Evolutionary conservation across 2,888 invertebrate genomes (phyloP).

Genomic region (Blera fallax): DNA sequence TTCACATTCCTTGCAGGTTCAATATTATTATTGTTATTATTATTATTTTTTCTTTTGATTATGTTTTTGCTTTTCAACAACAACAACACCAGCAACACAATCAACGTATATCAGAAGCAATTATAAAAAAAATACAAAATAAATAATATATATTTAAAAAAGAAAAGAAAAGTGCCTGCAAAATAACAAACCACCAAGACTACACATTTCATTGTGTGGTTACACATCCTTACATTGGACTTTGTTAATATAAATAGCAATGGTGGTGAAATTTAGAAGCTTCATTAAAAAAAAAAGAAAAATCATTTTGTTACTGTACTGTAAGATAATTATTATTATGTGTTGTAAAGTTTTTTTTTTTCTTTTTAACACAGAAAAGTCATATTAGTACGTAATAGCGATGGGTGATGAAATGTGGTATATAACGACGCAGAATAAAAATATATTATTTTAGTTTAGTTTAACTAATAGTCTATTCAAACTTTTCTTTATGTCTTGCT

Average conservation of each 20-base stretch:
- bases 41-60: conserved; percentile 1
- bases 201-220: conserved; percentile 5
- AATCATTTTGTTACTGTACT: background rate
- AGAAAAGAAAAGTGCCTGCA: conserved; percentile 64
- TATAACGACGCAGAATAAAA: background rate
- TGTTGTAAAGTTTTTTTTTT: background rate
- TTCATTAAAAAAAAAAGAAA: conserved; percentile 1
- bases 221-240: conserved; percentile 9
- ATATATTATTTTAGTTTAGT: no score
- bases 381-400: background rate
- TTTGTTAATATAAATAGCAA: conserved; percentile 12
- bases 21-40: background rate
- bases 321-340: background rate
- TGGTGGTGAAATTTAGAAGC: conserved; percentile 12
- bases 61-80: conserved; percentile 13
- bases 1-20: conserved; percentile 67
- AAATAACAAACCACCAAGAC: conserved; percentile 14
- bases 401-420: background rate
- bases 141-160: background rate
- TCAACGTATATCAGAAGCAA: conserved; percentile 43
- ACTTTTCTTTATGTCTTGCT: no score
- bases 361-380: background rate
- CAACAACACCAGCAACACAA: background rate
- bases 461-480: no score
- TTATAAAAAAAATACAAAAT: conserved; percentile 14